Evolutionary conservation across 2,888 invertebrate species (phyloP), one percentile per base, ranked within the genome.

Genomic region (Platynereis dumerilii): DNA sequence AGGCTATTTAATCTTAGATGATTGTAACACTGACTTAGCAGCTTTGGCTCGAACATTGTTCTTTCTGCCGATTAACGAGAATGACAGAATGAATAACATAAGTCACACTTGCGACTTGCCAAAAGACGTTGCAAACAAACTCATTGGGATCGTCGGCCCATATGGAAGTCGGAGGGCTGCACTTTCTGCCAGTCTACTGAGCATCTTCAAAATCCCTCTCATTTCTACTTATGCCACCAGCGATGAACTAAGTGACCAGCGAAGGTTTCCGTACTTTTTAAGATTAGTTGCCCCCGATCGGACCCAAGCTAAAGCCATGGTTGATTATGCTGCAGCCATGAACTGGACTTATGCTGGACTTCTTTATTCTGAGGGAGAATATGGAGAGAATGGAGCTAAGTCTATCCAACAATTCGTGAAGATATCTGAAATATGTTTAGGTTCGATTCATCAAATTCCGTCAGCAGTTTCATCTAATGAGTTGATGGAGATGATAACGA

Each of bases 201-300:
- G 55, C 2, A 22, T 60, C 1, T 60, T 26, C 20, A 12, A 60
- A 26, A 60, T 60, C 20, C 65, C 65, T 22, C 10, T 56, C 24
- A 20, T 65, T 10, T 17, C 60, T 2, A 44, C 59, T 10, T 27
- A 15, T 22, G 55, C 65, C 17, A 65, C 60, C 2, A 55, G 44
- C 22, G 65, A 65, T 29, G 60, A 65, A 17, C 48, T 65, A 20
- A 55, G 55, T 22, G 60, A 65, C 48, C 54, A 65, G 56, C 10
- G 54, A 5, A n/a, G 55, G 1, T 65, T 44, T 24, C 27, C 26
- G 1, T 65, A 55, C 42, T 65, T 65, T 42, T 15, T 54, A 10
- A 20, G 65, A n/a, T 44, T 65, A n/a, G 60, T 60, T n/a, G 60
- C 65, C 7, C 60, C 65, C 22, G 65, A 65, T 28, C 22, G 48